Percentiles rank a stretch among this genome's conserved stretches.
These are phyloP conservation scores for Lanistes nyassanus DNA, from an alignment of 1,140 invertebrate genomes.

Conservation along the genomic window DNA sequence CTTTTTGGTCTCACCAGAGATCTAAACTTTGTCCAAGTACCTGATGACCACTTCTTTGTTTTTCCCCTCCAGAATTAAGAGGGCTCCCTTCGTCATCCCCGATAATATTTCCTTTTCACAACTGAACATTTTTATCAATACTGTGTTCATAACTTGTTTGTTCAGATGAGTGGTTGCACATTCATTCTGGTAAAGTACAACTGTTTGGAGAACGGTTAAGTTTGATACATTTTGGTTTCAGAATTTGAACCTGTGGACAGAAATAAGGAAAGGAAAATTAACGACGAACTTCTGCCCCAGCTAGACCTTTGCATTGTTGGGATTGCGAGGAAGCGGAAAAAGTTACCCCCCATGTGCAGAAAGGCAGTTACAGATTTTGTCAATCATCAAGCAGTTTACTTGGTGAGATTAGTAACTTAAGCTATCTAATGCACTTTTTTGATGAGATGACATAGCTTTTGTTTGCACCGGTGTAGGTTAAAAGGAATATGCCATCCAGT, in stretches of 20 bases:
- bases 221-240: neutral
- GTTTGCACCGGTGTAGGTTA: too few relatives aligned
- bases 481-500: too few relatives aligned
- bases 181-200: neutral
- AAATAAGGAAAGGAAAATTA: constrained; percentile 13
- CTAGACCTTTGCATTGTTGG: constrained; percentile 19
- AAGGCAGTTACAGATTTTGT: constrained; percentile 10
- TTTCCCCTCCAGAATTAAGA: neutral
- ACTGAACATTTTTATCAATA: neutral
- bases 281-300: constrained; percentile 18
- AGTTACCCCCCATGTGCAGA: constrained; percentile 5
- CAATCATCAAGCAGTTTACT: constrained; percentile 22
- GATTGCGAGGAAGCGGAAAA: constrained; percentile 16
- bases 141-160: neutral
- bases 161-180: neutral
- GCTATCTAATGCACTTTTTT: too few relatives aligned
- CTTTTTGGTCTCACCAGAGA: too few relatives aligned
- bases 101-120: neutral
- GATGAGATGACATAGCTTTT: too few relatives aligned
- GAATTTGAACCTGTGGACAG: constrained; percentile 27
- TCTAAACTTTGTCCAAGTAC: neutral
- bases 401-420: constrained; percentile 19
- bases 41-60: neutral
- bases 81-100: neutral
- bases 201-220: neutral